phyloP scores from a whole-genome alignment of 1,140 invertebrate species.

The Euborellia annulipes region DNA sequence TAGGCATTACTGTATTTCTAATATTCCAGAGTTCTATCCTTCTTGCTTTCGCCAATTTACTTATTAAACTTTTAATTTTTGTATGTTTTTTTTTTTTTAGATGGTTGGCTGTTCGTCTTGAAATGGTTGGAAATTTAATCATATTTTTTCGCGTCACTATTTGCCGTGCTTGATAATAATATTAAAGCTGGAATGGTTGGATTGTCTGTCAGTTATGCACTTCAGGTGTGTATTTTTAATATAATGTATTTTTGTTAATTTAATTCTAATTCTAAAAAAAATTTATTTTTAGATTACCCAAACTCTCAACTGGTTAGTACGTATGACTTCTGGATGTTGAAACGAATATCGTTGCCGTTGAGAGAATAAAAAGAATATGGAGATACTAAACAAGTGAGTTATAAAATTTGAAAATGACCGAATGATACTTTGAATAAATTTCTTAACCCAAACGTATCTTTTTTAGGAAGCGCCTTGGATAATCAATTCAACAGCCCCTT shows the following conservation, averaged over 20 bases:
- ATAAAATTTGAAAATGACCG: no score
- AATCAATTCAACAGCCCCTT: constrained; percentile 34
- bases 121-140: constrained; percentile 84
- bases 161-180: constrained; percentile 61
- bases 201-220: constrained; percentile 75
- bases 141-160: constrained; percentile 78
- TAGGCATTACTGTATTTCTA: no score
- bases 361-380: constrained; percentile 94
- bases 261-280: no score
- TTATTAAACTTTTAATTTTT: no score
- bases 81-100: constrained; percentile 31
- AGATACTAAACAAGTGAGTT: constrained; percentile 50
- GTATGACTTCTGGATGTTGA: constrained; percentile 95
- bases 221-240: constrained; percentile 55
- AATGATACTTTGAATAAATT: not conserved
- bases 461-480: constrained; percentile 56
- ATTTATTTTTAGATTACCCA: constrained; percentile 61
- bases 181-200: constrained; percentile 68
- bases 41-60: no score
- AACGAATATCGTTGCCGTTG: constrained; percentile 94
- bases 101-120: constrained; percentile 80
- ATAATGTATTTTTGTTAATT: no score
- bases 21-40: no score
- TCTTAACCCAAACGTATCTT: constrained; percentile 4
- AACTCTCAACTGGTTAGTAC: constrained; percentile 89